Conservation (phyloP, 2,797 vertebrate species). For the Champsocephalus gunnari region DNA sequence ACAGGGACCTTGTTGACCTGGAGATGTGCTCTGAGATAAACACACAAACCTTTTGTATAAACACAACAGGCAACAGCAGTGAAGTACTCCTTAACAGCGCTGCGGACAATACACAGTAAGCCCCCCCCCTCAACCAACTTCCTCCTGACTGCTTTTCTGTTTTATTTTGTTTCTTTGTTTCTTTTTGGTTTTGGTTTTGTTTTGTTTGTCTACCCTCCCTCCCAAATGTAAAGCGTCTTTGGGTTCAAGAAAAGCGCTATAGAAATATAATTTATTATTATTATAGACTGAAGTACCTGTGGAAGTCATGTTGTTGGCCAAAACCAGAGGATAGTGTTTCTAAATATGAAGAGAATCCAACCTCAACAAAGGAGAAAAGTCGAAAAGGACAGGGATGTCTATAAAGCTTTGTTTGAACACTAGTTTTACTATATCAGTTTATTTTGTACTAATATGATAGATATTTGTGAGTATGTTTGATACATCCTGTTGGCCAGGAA, state of each 20-base stretch:
- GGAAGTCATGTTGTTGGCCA: neutral
- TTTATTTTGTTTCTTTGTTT: too few species aligned
- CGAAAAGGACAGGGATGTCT: neutral
- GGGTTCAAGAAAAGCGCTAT: too few species aligned
- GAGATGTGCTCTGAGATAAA: slow-evolving; percentile 70
- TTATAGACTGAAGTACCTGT: slow-evolving; percentile 12
- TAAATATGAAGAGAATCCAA: too few species aligned
- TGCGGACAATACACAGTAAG: slow-evolving; percentile 14
- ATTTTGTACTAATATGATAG: neutral
- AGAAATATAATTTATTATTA: too few species aligned
- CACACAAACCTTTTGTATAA: slow-evolving; percentile 52
- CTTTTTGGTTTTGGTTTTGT: too few species aligned
- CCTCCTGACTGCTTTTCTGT: too few species aligned
- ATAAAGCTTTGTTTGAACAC: neutral
- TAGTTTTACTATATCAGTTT: neutral
- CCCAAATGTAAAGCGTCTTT: too few species aligned
- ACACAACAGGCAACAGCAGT: slow-evolving; percentile 43
- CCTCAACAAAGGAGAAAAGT: too few species aligned
- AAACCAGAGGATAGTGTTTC: neutral
- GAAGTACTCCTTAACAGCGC: slow-evolving; percentile 29
- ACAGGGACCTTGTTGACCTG: slow-evolving; percentile 66
- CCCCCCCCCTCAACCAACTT: too few species aligned
- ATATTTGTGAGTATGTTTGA: too few species aligned
- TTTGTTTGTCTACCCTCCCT: too few species aligned
- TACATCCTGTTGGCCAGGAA: too few species aligned